Evolutionary conservation across 2,797 vertebrate genomes (phyloP), one percentile per base, ranked within the genome.

Genomic region (Perodicticus potto): DNA sequence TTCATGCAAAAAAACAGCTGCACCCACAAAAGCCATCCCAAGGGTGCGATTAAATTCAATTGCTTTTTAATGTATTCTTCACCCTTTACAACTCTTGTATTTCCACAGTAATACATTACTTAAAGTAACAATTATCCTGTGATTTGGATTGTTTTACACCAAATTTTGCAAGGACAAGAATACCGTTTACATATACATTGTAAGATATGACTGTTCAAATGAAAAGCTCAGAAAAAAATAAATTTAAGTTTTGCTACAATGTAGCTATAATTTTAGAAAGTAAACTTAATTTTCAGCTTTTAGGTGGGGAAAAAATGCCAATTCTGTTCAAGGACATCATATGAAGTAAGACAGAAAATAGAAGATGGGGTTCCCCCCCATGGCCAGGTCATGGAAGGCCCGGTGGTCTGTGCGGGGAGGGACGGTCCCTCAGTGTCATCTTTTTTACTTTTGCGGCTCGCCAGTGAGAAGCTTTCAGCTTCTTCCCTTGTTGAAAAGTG

Each of bases 31-130:
- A 98, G 83, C 94, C 96, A 92, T 97, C 96, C 89, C 96, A 97
- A 93, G 88, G 96, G 96, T 97, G n/a, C 86, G 96, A 97, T 98
- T 98, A 98, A 96, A 97, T 43, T 96, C 94, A 97, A 96, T 97
- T 97, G 94, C 70, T 91, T 97, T 97, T 92, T 97, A 97, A 97
- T 96, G 81, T 92, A 91, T 98, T 98, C 91, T 94, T 96, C 82
- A 94, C 45, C 72, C 88, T 97, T 97, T 97, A 85, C 63, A 97
- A 90, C 81, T 91, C 90, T 97, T 97, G 93, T 43, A 91, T 98
- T 97, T 97, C 94, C 85, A 88, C 61, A 86, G 83, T 90, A 97
- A 98, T 97, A 45, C 37, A 97, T 97, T 97, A 96, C 91, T 97
- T 97, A 97, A 97, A 97, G 93, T 93, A 97, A 95, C 89, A 98